Conservation (phyloP, 2,113 vertebrate genomes). For the Burhinus bistriatus region DNA sequence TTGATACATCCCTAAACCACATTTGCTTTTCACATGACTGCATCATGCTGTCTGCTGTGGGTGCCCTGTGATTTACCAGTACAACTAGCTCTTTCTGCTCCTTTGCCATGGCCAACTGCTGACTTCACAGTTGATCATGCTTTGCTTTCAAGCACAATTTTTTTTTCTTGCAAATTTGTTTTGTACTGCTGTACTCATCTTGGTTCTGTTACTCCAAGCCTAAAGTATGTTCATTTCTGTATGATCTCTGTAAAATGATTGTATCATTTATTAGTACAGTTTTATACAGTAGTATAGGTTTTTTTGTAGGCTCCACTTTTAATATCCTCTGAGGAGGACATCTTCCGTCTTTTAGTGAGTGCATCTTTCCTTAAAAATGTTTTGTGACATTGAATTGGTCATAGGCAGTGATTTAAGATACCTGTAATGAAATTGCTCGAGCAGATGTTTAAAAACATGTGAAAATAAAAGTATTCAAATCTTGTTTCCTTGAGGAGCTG, state of each 20-base stretch:
- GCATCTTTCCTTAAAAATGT: neutral
- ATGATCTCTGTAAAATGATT: neutral
- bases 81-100: neutral
- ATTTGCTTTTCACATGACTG: neutral
- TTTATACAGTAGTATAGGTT: neutral
- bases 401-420: neutral
- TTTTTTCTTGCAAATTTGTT: neutral
- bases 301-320: neutral
- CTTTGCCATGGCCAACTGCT: neutral
- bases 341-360: neutral
- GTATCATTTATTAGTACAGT: neutral
- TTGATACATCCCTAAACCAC: neutral
- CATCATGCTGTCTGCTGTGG: rapidly evolving
- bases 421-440: neutral
- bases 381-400: neutral
- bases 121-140: neutral
- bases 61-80: neutral
- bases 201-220: neutral
- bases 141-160: neutral
- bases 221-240: neutral
- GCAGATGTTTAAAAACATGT: neutral
- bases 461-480: neutral
- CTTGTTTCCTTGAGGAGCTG: neutral
- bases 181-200: neutral
- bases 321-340: neutral